Evolutionary conservation across 2,888 invertebrate genomes (phyloP), one percentile per base, ranked within the genome.

Genomic region (Cantharis rustica): DNA sequence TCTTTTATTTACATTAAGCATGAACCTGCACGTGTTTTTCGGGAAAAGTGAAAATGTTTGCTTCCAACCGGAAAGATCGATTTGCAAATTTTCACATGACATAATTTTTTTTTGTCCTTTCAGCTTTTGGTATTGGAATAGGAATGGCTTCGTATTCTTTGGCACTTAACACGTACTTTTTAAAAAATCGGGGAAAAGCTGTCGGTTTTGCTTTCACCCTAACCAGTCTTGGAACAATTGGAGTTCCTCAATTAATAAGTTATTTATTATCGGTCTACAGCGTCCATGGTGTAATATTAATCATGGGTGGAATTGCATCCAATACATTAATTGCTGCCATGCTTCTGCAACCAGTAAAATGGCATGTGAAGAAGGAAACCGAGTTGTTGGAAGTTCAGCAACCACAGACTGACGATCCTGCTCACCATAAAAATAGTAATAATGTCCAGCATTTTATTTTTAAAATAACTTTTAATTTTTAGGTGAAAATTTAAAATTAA

Each of bases 81-180:
- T 31, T 31, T 31, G 4, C n/a, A 2, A 20, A 16, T 13, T n/a
- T 10, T 13, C 1, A 7, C 20, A 9, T 20, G 16, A 64, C 0
- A 66, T 16, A 27, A 69, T 9, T 0, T 69, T 27, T 64, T 69
- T 69, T 62, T 73, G 68, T 11, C 61, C n/a, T 73, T 74, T 27
- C 69, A 93, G 93, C 93, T 68, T 86, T 91, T 82, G 93, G 93
- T 31, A 88, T 91, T 79, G 91, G 91, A 69, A 88, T 92, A 74
- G 89, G 90, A 1, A 90, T 91, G 90, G 89, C 91, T 27, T 90
- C 92, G 2, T 92, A 91, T 83, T 90, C 91, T 16, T 86, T 93
- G 82, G 93, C 93, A 20, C 86, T 93, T 69, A 93, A 93, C 86
- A 90, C 92, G 4, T 93, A 91, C 85, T 93, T 93, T 83, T 89